Evolutionary conservation across 2,888 invertebrate species (phyloP), one percentile per base, ranked within the genome.

Genomic region (Parnassius apollo): DNA sequence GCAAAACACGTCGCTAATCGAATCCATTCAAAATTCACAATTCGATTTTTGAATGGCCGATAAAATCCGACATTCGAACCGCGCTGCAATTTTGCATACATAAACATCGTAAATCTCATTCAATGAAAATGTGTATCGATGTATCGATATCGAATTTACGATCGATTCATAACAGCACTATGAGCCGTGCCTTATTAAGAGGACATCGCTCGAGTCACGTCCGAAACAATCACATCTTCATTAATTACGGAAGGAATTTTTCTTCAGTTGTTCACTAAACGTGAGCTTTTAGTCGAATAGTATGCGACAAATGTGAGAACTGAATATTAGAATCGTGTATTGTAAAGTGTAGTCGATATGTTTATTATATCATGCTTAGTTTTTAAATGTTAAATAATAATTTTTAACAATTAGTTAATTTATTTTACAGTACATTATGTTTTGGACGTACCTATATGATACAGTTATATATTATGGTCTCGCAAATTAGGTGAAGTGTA

Each of bases 61-160:
- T 88, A 87, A 88, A 88, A 88, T 75, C 76, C 81, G 88, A 85
- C 79, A 87, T 84, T 82, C 76, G 83, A 80, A 76, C 78, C 83
- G 82, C 81, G 80, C 81, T 80, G 82, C 85, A 85, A 86, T 87
- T 86, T 82, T 78, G 81, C 82, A 79, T 82, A 80, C 85, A 81
- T 83, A 87, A 86, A 86, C 87, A 86, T 87, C 86, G 84, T 89
- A 89, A 89, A 88, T 88, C 82, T 84, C 82, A 83, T 83, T 82
- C 78, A 84, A 83, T 84, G 85, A 84, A 85, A 85, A 82, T 83
- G 81, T 80, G 82, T 85, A 87, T 84, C 83, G 87, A 84, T 83
- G 80, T 80, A 77, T 82, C 80, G 84, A 85, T 85, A 83, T 82
- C 78, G 81, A 73, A 74, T 76, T 83, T 78, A 84, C 78, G 81